Evolutionary conservation across 2,113 vertebrate species (phyloP), one percentile per base, ranked within the genome.

Genomic region (Microcebus murinus): DNA sequence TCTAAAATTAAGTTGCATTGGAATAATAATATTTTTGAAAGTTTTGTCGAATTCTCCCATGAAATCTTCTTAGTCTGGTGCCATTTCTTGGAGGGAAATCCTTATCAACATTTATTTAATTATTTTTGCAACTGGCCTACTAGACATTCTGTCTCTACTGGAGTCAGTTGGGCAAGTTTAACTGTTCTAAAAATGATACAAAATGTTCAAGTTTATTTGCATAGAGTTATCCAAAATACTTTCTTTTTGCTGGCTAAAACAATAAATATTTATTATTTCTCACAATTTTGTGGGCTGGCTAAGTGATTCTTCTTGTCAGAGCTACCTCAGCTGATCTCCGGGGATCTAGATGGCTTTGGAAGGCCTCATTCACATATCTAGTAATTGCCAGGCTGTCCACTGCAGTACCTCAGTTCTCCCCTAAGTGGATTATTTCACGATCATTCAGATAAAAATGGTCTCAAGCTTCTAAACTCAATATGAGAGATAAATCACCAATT

Each of bases 381-480:
- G 23, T 71, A 55, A 68, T 20, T 45, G 25, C 36, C 14, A 81
- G 50, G 52, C 48, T 67, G 42, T 42, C 25, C 21, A 73, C 31
- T 10, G 27, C 81, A 90, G 31, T 48, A 88, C 34, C 17, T 74
- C 73, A 67, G n/a, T 67, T 52, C 42, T 90, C 36, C 57, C 81
- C 50, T 23, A 48, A 4, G 10, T 59, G 34, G 42, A 68, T 82
- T 65, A 77, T 82, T 55, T 87, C 52, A 77, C 18, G 29, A 36
- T 93, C 39, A 27, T 65, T 79, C 48, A 50, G 34, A 71, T 76
- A 39, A 67, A 87, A 59, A 77, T 68, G 48, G 23, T 52, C n/a
- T 93, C 76, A 77, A 15, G 20, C 57, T 88, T 96, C n/a, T 67
- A 89, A 81, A 94, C 17, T 23, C 84, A 96, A 39, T 23, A 80